Evolutionary conservation across 2,113 vertebrate genomes (phyloP), one percentile per base, ranked within the genome.

Genomic region (Steatornis caripensis): DNA sequence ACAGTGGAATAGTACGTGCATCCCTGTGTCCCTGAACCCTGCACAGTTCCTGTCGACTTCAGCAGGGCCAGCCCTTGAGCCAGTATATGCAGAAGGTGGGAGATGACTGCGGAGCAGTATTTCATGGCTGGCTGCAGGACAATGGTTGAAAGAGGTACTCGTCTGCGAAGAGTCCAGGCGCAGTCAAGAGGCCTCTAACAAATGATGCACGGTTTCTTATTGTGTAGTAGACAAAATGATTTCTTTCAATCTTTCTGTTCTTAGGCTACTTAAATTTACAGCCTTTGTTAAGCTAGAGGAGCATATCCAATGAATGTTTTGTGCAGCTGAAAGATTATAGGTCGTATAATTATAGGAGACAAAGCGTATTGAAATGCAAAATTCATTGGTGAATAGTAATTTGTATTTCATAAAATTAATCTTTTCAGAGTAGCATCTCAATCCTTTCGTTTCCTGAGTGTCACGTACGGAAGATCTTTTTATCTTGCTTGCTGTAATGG

Each of bases 401-500:
- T 82, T 79, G 45, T 89, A 82, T 79, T 95, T 93, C 91, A 66
- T 81, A 89, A 93, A 94, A 85, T 86, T 76, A 90, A 70, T 94
- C 80, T 78, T 75, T 91, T 43, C 65, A 66, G 93, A 92, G 78
- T 87, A 66, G 53, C 80, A 74, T 68, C 60, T 96, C 84, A 90
- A 84, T 97, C 91, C 77, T 58, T 97, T 97, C 43, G 91, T 95
- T 97, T 96, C 96, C 85, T 71, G 43, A n/a, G 74, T 72, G 81
- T 95, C 87, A 71, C 54, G 43, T 92, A 37, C 16, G 77, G 79
- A 62, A 75, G 78, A 69, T 84, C 78, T 94, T 78, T 95, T 90
- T 81, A 82, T 87, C 93, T 81, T 76, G 53, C 57, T 94, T 92
- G 78, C 69, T 84, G 77, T 84, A 84, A 87, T n/a, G 75, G 92